These are phyloP conservation scores for Leptopilina boulardi DNA, from an alignment of 1,140 invertebrate genomes.

Conservation along the genomic window DNA sequence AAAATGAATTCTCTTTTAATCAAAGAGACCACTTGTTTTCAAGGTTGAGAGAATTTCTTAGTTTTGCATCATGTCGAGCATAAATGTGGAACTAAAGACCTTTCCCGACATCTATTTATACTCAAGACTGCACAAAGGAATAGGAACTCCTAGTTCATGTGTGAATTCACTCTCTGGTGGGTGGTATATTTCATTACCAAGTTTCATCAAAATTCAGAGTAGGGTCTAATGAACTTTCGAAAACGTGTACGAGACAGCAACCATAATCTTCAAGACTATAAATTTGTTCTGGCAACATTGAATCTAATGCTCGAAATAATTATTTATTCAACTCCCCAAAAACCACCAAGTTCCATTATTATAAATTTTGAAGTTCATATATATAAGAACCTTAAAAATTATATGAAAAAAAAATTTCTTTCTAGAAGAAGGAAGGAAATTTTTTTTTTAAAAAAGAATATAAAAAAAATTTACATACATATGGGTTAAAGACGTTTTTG, in stretches of 20 bases:
- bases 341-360: too few species aligned
- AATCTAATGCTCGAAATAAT: not conserved
- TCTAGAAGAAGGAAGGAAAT: not conserved
- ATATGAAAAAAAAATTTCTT: too few species aligned
- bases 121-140: slow-evolving; percentile 23
- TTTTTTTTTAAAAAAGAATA: not conserved
- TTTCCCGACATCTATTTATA: slow-evolving; percentile 19
- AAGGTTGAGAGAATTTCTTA: not conserved
- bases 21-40: not conserved
- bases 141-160: slow-evolving; percentile 26
- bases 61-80: slow-evolving; percentile 14
- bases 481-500: too few species aligned
- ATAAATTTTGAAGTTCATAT: too few species aligned
- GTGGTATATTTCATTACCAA: slow-evolving; percentile 29
- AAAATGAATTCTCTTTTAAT: not conserved
- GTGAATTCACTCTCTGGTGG: slow-evolving; percentile 2
- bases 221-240: slow-evolving; percentile 3
- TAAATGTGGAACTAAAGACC: slow-evolving; percentile 18
- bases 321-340: not conserved
- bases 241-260: not conserved
- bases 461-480: too few species aligned
- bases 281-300: not conserved
- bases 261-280: not conserved
- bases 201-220: slow-evolving; percentile 24
- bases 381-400: too few species aligned